Percentiles rank a stretch among this genome's conserved stretches.
Conservation (phyloP, 2,113 vertebrate genomes). For the Nymphicus hollandicus region DNA sequence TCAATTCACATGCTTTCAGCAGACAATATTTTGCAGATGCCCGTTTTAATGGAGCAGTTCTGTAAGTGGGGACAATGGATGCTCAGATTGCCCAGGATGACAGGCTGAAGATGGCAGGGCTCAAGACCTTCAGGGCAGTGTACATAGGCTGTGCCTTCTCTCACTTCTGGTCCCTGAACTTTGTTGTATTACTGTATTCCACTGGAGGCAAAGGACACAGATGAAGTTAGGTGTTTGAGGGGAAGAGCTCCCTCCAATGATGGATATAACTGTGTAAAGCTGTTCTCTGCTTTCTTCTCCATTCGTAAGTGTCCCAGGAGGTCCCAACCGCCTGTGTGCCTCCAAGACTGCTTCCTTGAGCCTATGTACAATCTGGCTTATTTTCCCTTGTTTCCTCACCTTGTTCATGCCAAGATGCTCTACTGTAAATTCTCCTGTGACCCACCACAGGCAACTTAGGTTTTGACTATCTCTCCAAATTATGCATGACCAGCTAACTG, state of each 20-base stretch:
- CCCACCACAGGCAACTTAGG: background rate
- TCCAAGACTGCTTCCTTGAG: background rate
- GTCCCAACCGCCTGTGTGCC: background rate
- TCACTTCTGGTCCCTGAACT: background rate
- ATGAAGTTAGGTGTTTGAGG: background rate
- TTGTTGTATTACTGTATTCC: background rate
- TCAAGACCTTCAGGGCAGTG: background rate
- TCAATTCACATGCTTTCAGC: background rate
- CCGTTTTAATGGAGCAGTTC: background rate
- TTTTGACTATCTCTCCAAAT: background rate
- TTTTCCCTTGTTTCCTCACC: background rate
- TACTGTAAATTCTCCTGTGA: background rate
- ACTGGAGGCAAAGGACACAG: background rate
- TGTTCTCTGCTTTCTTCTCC: background rate
- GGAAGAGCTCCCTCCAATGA: background rate
- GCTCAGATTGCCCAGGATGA: background rate
- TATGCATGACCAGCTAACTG: rapidly evolving
- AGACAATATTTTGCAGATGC: background rate
- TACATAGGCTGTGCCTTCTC: background rate
- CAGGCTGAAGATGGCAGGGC: background rate
- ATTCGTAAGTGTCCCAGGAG: background rate
- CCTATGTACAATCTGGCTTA: background rate
- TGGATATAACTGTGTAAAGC: background rate
- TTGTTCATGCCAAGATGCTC: background rate
- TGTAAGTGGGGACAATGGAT: background rate